Percentiles rank a stretch among this genome's conserved stretches.
Conservation (phyloP, 2,797 vertebrate species). For the Liasis olivaceus region DNA sequence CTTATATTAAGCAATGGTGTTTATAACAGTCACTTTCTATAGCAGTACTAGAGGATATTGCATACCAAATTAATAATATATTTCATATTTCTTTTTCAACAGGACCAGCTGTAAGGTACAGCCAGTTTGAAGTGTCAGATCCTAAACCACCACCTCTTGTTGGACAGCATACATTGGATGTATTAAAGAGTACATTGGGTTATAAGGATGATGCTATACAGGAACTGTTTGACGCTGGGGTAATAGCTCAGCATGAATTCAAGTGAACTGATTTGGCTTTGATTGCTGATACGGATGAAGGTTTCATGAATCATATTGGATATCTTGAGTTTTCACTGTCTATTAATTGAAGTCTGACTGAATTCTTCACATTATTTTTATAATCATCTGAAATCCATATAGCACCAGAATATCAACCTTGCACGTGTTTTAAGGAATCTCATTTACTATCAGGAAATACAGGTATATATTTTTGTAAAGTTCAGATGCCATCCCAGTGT, state of each 20-base stretch:
- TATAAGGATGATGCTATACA: slow-evolving; percentile 76
- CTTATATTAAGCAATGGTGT: not conserved
- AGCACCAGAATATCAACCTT: slow-evolving; percentile 51
- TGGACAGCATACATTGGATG: slow-evolving; percentile 82
- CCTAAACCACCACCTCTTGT: slow-evolving; percentile 79
- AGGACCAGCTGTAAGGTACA: slow-evolving; percentile 86
- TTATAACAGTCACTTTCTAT: not conserved
- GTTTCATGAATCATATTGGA: slow-evolving; percentile 52
- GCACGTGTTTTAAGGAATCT: slow-evolving; percentile 23
- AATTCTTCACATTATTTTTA: slow-evolving; percentile 58
- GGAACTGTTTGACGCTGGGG: slow-evolving; percentile 72
- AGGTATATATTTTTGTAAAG: slow-evolving; percentile 42
- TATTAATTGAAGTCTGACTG: slow-evolving; percentile 49
- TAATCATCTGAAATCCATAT: slow-evolving; percentile 46
- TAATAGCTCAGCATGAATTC: slow-evolving; percentile 76
- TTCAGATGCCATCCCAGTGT: slow-evolving; percentile 45
- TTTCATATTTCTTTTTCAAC: slow-evolving; percentile 36
- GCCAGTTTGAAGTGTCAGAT: slow-evolving; percentile 74
- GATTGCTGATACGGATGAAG: slow-evolving; percentile 49
- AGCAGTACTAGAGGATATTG: not conserved
- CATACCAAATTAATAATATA: not conserved
- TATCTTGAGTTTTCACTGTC: slow-evolving; percentile 52
- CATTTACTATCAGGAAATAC: slow-evolving; percentile 46
- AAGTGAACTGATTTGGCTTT: slow-evolving; percentile 64
- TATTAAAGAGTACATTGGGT: slow-evolving; percentile 76